These are phyloP conservation scores for Tetragonula carbonaria DNA, from an alignment of 2,888 invertebrate genomes.

Conservation along the genomic window DNA sequence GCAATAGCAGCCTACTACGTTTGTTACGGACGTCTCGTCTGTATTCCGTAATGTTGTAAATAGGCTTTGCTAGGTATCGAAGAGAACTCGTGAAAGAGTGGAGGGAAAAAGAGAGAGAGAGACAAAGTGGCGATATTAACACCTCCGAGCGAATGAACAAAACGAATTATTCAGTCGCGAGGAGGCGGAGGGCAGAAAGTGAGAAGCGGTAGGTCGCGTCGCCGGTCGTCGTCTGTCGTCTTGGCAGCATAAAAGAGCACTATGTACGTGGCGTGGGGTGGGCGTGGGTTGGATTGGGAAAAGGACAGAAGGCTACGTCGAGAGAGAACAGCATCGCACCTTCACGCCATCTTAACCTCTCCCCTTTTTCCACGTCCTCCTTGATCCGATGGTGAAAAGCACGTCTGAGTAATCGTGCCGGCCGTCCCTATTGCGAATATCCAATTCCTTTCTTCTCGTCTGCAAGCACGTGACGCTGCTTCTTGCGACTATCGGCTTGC, in stretches of 20 bases:
- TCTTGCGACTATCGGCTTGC: slow-evolving; percentile 18
- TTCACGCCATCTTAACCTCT: slow-evolving; percentile 43
- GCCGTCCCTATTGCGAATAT: slow-evolving; percentile 56
- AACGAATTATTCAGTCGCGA: slow-evolving; percentile 75
- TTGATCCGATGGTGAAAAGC: slow-evolving; percentile 60
- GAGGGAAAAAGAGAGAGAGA: slow-evolving; percentile 4
- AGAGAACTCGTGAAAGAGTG: background rate
- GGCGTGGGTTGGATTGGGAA: background rate
- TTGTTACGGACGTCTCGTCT: background rate
- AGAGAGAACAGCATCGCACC: slow-evolving; percentile 54
- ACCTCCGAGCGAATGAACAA: slow-evolving; percentile 55
- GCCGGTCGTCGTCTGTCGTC: slow-evolving; percentile 8
- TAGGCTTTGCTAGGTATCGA: background rate
- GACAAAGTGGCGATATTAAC: slow-evolving; percentile 56
- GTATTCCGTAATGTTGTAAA: too few relatives aligned
- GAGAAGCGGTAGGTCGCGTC: background rate
- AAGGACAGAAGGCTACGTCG: slow-evolving; percentile 34
- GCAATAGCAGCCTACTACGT: slow-evolving; percentile 41
- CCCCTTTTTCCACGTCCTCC: slow-evolving; percentile 22
- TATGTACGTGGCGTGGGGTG: slow-evolving; percentile 30
- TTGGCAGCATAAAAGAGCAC: slow-evolving; percentile 38
- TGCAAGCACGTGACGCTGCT: slow-evolving; percentile 54
- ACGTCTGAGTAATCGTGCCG: slow-evolving; percentile 62
- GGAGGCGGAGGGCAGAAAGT: slow-evolving; percentile 25
- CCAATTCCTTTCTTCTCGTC: slow-evolving; percentile 54